Conservation (phyloP, 2,797 vertebrate species). For the Craterocephalus amniculus region DNA sequence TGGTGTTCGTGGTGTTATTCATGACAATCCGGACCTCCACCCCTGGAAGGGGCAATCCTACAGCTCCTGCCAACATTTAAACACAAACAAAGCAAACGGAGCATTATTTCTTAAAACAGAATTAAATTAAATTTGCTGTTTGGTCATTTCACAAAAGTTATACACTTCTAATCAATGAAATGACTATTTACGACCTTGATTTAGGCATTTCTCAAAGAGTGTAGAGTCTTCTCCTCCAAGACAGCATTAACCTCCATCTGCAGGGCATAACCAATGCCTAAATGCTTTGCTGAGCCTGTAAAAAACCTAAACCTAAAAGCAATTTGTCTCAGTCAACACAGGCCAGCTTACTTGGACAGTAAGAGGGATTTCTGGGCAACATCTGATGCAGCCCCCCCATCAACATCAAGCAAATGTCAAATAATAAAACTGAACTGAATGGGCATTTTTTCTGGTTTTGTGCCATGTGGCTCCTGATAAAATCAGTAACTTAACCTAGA, state of each 20-base stretch:
- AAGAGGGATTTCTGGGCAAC: slow-evolving; percentile 42
- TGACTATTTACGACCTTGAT: slow-evolving; percentile 13
- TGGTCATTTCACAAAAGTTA: neutral
- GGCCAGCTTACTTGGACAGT: slow-evolving; percentile 45
- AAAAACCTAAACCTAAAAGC: slow-evolving; percentile 48
- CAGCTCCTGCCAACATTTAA: slow-evolving; percentile 83
- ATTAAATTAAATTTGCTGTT: neutral
- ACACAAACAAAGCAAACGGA: slow-evolving; percentile 24
- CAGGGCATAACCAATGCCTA: slow-evolving; percentile 53
- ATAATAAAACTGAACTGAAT: slow-evolving; percentile 16
- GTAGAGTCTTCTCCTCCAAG: slow-evolving; percentile 20
- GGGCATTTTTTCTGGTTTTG: slow-evolving; percentile 11
- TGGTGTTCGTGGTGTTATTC: slow-evolving; percentile 70
- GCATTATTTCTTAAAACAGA: neutral
- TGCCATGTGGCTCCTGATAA: slow-evolving; percentile 12
- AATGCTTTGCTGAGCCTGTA: slow-evolving; percentile 63
- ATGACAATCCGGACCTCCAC: slow-evolving; percentile 88
- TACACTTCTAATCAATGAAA: slow-evolving; percentile 1
- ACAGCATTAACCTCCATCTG: slow-evolving; percentile 35
- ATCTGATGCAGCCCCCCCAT: slow-evolving; percentile 31
- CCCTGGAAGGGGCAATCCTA: slow-evolving; percentile 89
- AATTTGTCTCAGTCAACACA: slow-evolving; percentile 54
- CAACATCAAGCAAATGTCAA: slow-evolving; percentile 29
- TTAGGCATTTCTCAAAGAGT: slow-evolving; percentile 28
- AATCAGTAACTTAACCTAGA: slow-evolving; percentile 9